Percentiles rank a stretch among this genome's conserved stretches.
Evolutionary conservation across 2,888 invertebrate genomes (phyloP).

Genomic region (Craniophora ligustri): DNA sequence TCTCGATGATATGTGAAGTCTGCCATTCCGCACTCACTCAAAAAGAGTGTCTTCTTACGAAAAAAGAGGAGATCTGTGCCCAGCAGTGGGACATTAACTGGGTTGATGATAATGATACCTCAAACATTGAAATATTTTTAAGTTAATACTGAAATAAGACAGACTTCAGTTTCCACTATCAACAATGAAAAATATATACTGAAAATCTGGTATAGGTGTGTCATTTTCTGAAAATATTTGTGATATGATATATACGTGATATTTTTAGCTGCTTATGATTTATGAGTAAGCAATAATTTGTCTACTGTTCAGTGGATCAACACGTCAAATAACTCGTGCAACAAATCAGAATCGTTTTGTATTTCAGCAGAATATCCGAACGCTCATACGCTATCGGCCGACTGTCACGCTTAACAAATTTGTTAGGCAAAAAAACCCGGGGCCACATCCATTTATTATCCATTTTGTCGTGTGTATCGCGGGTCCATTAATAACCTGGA

Average conservation of each 20-base stretch:
- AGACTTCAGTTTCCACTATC: too few relatives aligned
- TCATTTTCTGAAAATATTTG: neutral
- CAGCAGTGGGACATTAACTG: too few relatives aligned
- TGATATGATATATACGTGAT: too few relatives aligned
- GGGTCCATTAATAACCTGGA: conserved; percentile 86
- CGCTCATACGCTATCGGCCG: conserved; percentile 48
- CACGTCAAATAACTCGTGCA: neutral
- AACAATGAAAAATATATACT: too few relatives aligned
- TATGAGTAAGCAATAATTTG: neutral
- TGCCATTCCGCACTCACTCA: too few relatives aligned
- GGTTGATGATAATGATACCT: too few relatives aligned
- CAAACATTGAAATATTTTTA: too few relatives aligned
- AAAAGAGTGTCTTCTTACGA: too few relatives aligned
- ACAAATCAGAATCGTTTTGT: conserved; percentile 25
- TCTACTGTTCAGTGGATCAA: neutral
- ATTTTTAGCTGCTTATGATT: neutral
- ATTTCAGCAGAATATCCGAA: conserved; percentile 40
- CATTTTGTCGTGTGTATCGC: conserved; percentile 82
- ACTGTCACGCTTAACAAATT: conserved; percentile 56
- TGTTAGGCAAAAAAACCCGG: conserved; percentile 59
- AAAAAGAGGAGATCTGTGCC: too few relatives aligned
- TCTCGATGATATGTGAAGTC: too few relatives aligned
- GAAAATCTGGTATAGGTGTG: neutral
- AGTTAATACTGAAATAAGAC: too few relatives aligned
- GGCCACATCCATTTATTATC: conserved; percentile 79